These are phyloP conservation scores for Brachionus angularis DNA, from an alignment of 1,140 invertebrate species.

Conservation along the genomic window DNA sequence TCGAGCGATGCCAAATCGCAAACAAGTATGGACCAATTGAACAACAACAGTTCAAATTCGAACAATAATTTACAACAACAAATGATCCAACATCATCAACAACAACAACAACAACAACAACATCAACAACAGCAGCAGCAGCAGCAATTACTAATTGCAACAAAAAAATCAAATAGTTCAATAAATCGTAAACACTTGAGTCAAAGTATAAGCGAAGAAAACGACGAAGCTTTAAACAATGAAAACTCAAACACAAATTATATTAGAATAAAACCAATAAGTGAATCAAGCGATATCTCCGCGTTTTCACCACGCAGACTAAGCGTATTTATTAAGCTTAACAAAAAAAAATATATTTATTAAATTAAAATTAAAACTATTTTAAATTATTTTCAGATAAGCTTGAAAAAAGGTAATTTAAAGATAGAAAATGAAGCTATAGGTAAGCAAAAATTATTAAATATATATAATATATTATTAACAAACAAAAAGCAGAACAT, in stretches of 20 bases:
- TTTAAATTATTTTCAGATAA: not conserved
- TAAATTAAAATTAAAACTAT: not conserved
- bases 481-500: not conserved
- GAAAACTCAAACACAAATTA: not conserved
- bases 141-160: not conserved
- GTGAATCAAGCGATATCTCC: not conserved
- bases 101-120: not conserved
- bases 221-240: not conserved
- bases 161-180: not conserved
- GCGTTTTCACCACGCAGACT: too few species aligned
- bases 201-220: conserved; percentile 41
- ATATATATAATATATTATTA: not conserved
- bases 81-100: not conserved
- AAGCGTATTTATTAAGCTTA: too few species aligned
- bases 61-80: not conserved
- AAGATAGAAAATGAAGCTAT: not conserved
- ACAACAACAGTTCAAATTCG: not conserved
- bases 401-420: not conserved
- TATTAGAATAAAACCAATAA: not conserved
- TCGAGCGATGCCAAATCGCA: conserved; percentile 32
- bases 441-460: not conserved
- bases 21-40: not conserved
- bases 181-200: not conserved
- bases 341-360: too few species aligned
- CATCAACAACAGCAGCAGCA: too few species aligned